Evolutionary conservation across 2,888 invertebrate genomes (phyloP).

Genomic region (Lypha dubia): DNA sequence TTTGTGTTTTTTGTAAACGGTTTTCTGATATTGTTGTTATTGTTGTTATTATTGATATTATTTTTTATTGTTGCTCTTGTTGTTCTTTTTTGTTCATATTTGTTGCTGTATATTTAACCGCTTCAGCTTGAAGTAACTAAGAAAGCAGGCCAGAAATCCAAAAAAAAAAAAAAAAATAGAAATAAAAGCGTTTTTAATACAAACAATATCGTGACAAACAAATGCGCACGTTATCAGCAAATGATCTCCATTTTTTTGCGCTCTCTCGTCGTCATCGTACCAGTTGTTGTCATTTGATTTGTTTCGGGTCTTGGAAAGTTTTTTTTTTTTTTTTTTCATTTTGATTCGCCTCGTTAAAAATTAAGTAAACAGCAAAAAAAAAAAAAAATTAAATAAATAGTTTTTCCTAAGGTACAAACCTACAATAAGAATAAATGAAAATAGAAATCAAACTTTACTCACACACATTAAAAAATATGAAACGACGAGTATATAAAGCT

Average conservation of each 20-base stretch:
- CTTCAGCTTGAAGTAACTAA: constrained; percentile 17
- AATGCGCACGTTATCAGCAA: constrained; percentile 81
- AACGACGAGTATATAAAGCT: constrained; percentile 28
- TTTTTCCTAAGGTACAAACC: constrained; percentile 38
- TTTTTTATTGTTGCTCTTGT: constrained; percentile 50
- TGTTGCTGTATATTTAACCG: constrained; percentile 33
- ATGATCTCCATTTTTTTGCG: constrained; percentile 78
- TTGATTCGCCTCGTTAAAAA: constrained; percentile 68
- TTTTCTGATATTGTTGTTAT: constrained; percentile 34
- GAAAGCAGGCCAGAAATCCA: constrained; percentile 16
- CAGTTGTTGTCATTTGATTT: constrained; percentile 68
- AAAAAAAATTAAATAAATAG: background rate
- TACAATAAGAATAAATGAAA: constrained; percentile 13
- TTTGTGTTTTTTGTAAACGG: constrained; percentile 36
- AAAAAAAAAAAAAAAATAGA: constrained; percentile 76
- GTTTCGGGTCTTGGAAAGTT: constrained; percentile 66
- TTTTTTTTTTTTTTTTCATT: constrained; percentile 28
- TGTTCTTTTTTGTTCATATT: constrained; percentile 49
- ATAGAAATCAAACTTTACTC: constrained; percentile 24
- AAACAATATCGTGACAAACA: constrained; percentile 80
- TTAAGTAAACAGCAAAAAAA: constrained; percentile 34
- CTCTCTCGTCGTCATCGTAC: constrained; percentile 55
- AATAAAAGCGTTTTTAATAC: constrained; percentile 72
- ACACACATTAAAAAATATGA: constrained; percentile 13
- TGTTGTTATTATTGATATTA: constrained; percentile 46